Evolutionary conservation across 2,888 invertebrate genomes (phyloP), one percentile per base, ranked within the genome.

Genomic region (Aleiodes testaceus): DNA sequence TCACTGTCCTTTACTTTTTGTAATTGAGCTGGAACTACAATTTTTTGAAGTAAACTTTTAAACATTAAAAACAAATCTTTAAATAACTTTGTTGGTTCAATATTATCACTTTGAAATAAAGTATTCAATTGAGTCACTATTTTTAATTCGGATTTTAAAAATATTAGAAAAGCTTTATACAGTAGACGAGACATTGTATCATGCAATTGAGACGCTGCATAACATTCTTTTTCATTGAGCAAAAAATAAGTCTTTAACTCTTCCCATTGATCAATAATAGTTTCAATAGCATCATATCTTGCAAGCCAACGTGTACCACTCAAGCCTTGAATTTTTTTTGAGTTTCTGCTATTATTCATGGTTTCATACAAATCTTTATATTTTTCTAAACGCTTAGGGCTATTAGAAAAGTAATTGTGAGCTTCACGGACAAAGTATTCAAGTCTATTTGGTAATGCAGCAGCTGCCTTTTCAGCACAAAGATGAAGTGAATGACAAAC

Each of bases 221-320:
- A 77, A 74, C 78, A 80, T 73, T 78, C 76, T 11, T 80, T 78
- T 50, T 78, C n/a, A 47, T n/a, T 6, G n/a, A 47, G 6, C 9
- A 71, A 77, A 72, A 81, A 82, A 18, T 79, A 75, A 26, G 80
- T 66, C 69, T 79, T 69, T 20, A 82, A 76, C 66, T 77, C 75
- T 6, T 82, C 81, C 83, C 80, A 81, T 63, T 83, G 81, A 20
- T 81, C 74, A 20, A 78, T 72, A 55, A 81, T 80, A 36, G 78
- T 78, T 5, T 30, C 42, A 63, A 79, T 69, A 69, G 80, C 79
- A 67, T 74, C 9, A 75, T 75, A 55, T 76, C 77, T 26, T 75
- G 75, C 78, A 14, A 70, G 67, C 65, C 78, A 79, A 64, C 77
- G 77, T 42, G 49, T 69, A 20, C 45, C 66, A 14, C 74, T 72